Base-by-base conservation (phyloP, 2,113 vertebrate genomes). In the Hassar affinis region DNA sequence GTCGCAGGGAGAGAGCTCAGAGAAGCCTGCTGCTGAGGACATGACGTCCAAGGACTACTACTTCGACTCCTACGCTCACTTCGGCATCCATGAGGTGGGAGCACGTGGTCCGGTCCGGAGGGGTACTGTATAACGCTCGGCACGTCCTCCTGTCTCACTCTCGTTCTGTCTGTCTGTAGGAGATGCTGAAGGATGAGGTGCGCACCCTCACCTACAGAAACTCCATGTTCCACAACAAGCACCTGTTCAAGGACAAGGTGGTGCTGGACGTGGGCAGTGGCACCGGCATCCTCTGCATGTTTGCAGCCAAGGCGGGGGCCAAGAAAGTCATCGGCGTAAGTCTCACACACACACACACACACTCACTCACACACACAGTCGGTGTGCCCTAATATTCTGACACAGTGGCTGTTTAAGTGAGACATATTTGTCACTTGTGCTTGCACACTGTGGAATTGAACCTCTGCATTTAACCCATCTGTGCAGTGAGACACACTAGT, bases 11-110 rank as follows among this genome's bases (percentile, higher is more conserved):
- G 96, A 97, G 88, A 94, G 93, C 91, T 94, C 94, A 6, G 93
- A 88, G 81, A 98, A 98, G 86, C 96, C 96, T 86, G 92, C 95
- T 2, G 97, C 97, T 0, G 97, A 98, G 90, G 97, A 98, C 85
- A 98, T 98, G 97, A 98, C 97, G 0, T 97, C 97, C 78, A 97
- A 97, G 91, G 97, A 98, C 90, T 98, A 98, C 91, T 98, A 97
- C 90, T 97, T 97, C 78, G 97, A 98, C 88, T 98, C 97, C 0
- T 98, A 98, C 0, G 97, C 97, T 62, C 97, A 98, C 91, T 98
- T 98, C 51, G 96, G 96, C 78, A 98, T 98, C 89, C 96, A 98
- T 0, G 97, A 98, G 96, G 97, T 97, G 84, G 86, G 90, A 5
- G 1, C 25, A 27, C 4, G 1, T 20, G 14, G 0, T 30, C 38